Base-by-base conservation (phyloP, 2,888 invertebrate genomes). In the Anarsia innoxiella region DNA sequence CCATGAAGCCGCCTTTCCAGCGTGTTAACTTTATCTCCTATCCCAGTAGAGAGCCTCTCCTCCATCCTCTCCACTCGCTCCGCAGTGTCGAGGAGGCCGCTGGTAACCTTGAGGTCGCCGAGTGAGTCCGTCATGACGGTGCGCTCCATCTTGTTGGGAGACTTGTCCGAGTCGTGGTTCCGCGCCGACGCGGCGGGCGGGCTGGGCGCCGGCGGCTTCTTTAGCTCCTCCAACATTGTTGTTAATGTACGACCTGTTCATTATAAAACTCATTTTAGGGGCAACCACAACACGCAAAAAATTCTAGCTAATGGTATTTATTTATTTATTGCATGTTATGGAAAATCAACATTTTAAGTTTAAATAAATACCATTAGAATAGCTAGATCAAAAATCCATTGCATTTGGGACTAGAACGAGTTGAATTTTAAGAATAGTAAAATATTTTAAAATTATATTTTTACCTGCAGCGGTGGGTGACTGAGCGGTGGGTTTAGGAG, bases 391-490 rank as follows among this genome's bases (percentile, higher is more conserved):
- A n/a, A n/a, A n/a, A n/a, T n/a, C n/a, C n/a, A n/a, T n/a, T n/a
- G n/a, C n/a, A n/a, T n/a, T n/a, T n/a, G n/a, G n/a, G 4, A 15
- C 9, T 2, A 8, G 19, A 19, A 19, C 4, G 19, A n/a, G n/a
- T n/a, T n/a, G n/a, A n/a, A n/a, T n/a, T n/a, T n/a, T n/a, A n/a
- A n/a, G n/a, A n/a, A n/a, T n/a, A n/a, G n/a, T n/a, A n/a, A n/a
- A n/a, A n/a, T n/a, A n/a, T n/a, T n/a, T n/a, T n/a, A n/a, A n/a
- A n/a, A n/a, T n/a, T n/a, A n/a, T n/a, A n/a, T n/a, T 19, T 19
- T 19, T 47, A 78, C 83, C 83, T 32, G 83, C 82, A 12, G 82
- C 82, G 38, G 82, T 83, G 41, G 83, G 83, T n/a, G 83, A 83
- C 36, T 69, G 74, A 12, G 75, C 43, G 2, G 57, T 46, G 2